Conservation (phyloP, 30 jellyfish, hydroid and myxozoan species). For the Sanderia malayensis region DNA sequence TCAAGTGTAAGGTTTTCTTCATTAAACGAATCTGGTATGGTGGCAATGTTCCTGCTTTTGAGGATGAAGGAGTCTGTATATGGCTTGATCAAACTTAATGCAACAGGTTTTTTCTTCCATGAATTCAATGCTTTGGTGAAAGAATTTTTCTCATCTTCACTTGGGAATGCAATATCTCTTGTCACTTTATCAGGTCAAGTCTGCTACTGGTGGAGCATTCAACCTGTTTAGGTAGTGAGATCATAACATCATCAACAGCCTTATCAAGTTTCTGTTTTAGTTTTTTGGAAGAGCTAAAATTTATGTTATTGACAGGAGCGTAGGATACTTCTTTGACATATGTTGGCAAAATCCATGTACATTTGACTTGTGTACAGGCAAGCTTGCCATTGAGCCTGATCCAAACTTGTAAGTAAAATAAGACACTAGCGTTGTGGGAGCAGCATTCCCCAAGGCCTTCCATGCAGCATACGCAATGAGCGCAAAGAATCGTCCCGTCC, state of each 20-base stretch:
- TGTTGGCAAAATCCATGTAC: conserved; percentile 57
- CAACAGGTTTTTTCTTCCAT: conserved; percentile 33
- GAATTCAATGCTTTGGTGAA: conserved; percentile 10
- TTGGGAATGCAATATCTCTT: conserved; percentile 17
- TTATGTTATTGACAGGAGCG: conserved; percentile 33
- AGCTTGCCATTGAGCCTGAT: conserved; percentile 50
- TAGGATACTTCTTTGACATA: conserved; percentile 47
- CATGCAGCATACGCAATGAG: conserved; percentile 45
- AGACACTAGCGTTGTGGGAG: conserved; percentile 54
- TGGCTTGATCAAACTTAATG: conserved; percentile 34
- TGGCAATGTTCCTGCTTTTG: conserved; percentile 38
- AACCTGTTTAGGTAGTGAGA: conserved; percentile 21
- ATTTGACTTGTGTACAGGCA: conserved; percentile 55
- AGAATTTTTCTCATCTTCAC: conserved; percentile 19
- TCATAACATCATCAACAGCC: conserved; percentile 27
- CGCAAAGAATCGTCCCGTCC: conserved; percentile 44
- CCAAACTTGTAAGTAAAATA: conserved; percentile 44
- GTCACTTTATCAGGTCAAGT: conserved; percentile 16
- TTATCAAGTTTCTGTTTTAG: conserved; percentile 28
- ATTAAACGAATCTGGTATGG: conserved; percentile 24
- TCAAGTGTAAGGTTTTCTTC: conserved; percentile 24
- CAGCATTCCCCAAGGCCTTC: conserved; percentile 72
- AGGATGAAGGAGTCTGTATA: conserved; percentile 29
- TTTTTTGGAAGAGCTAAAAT: conserved; percentile 38
- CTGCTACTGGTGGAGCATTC: conserved; percentile 21